Base-by-base conservation (phyloP, 2,113 vertebrate species). In the Platichthys flesus region DNA sequence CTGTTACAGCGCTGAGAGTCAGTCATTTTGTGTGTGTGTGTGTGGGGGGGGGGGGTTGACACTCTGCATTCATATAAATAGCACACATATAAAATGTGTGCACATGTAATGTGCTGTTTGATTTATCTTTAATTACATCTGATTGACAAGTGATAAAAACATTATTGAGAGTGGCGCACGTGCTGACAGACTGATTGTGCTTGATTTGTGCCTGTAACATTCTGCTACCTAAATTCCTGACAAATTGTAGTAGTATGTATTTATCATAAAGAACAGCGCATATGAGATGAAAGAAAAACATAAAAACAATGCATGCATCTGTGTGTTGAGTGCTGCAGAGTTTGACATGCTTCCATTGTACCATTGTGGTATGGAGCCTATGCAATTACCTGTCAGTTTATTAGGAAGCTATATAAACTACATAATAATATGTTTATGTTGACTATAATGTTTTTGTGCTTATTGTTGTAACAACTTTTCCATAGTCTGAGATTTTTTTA, bases 171-270 rank as follows among this genome's bases (percentile, higher is more conserved):
- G 37, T 20, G 31, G 54, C 23, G 21, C 57, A n/a, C 61, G 47
- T 21, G 15, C 67, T 16, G 9, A 56, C 37, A 42, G 37, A 24
- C 52, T 64, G 59, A 75, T 70, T 69, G 71, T 40, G 55, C 42
- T 20, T 60, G 70, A 83, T 65, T 59, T 61, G 60, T 23, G 28
- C 55, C 72, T 37, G 65, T 55, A 47, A 51, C 51, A 63, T 35
- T 21, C 21, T 64, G 71, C 31, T 2, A 60, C 59, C 75, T 23
- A 47, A 23, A 2, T 24, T 52, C 14, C 35, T 68, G 51, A 35
- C 63, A 16, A 57, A 51, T 24, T 52, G 56, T 55, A 4, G 4
- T 47, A 21, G 59, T 40, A 31, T 40, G 14, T 20, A 47, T 76
- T 76, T 26, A 37, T 26, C 20, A 42, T 26, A 16, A 15, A n/a